Base-by-base conservation (phyloP, 2,888 invertebrate species). In the Ichneumon xanthorius region DNA sequence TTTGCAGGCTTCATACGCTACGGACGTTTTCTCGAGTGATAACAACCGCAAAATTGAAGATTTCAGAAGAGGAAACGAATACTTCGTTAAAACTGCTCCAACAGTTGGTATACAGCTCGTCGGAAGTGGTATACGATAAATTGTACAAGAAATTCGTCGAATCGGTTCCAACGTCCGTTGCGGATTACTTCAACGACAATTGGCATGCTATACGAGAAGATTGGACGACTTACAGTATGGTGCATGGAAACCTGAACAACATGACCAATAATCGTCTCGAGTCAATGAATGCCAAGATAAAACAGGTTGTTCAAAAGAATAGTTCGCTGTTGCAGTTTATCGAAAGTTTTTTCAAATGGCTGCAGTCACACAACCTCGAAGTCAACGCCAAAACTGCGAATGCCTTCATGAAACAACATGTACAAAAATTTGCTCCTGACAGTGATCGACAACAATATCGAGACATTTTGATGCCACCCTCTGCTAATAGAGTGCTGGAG, bases 191-290 rank as follows among this genome's bases (percentile, higher is more conserved):
- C 53, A 58, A 89, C 55, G 40, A 65, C n/a, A 88, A 87, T 80
- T 89, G 87, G 88, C 85, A 89, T 61, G 0, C 30, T 26, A 89
- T 87, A 14, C 55, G 76, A 58, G n/a, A 82, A n/a, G 77, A 88
- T 48, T 89, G 88, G 87, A 85, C 86, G 9, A 30, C 37, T 4
- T 87, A 81, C 61, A 68, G 77, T 14, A 87, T 87, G 87, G 48
- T 48, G 16, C 4, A 48, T 19, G 55, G 79, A 3, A 88, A 88
- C 61, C 72, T 85, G 16, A 84, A 84, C 11, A 85, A 85, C n/a
- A 79, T 67, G 11, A 87, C 88, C 0, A 85, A 88, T 68, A 88
- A 87, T 50, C 55, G 87, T 30, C 26, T 88, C 2, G 84, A 87
- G 26, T 84, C 86, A 1, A 22, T 86, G 4, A 88, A 82, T 70